Conservation (phyloP, 2,113 vertebrate species). For the Rhodinocichla rosea region DNA sequence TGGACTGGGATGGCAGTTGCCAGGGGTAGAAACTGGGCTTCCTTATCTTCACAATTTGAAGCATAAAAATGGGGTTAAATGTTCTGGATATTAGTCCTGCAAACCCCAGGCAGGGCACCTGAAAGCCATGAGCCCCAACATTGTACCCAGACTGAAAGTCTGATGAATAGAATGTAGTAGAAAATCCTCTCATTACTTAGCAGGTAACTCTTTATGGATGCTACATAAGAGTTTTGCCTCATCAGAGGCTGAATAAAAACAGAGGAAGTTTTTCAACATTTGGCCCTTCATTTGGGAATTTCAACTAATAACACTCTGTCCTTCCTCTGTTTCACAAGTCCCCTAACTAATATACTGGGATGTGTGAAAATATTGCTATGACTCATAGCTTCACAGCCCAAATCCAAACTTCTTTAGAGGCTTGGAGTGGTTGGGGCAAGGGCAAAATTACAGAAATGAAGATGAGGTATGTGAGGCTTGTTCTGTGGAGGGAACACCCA, state of each 20-base stretch:
- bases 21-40: background rate
- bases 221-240: background rate
- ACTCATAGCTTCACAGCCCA: background rate
- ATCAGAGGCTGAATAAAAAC: background rate
- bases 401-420: background rate
- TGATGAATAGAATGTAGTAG: background rate
- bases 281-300: slow-evolving; percentile 43
- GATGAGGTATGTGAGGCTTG: background rate
- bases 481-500: background rate
- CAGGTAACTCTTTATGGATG: background rate
- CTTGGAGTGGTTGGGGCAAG: background rate
- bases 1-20: background rate
- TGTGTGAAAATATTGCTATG: slow-evolving; percentile 5
- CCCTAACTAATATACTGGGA: slow-evolving; percentile 32
- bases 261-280: background rate
- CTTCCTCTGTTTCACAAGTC: slow-evolving; percentile 36
- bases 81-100: background rate
- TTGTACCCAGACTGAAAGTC: background rate
- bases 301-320: slow-evolving; percentile 34
- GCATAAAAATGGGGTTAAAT: background rate
- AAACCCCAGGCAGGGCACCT: background rate
- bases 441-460: slow-evolving; percentile 1
- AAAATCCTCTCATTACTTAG: background rate
- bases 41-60: background rate
- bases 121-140: background rate